phyloP scores from a whole-genome alignment of 2,888 invertebrate genomes.

The Melinaea marsaeus region DNA sequence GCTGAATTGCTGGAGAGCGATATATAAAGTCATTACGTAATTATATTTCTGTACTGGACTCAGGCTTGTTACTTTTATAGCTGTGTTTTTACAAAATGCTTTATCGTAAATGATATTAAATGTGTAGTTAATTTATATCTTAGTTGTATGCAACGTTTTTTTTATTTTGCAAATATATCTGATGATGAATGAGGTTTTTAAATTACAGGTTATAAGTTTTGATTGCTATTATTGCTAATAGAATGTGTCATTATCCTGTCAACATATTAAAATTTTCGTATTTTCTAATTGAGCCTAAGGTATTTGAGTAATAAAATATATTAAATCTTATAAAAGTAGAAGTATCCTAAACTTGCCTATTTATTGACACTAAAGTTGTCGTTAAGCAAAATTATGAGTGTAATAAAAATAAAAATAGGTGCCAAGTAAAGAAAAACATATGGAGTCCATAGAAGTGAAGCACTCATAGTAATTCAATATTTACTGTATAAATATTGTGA shows the following conservation, averaged over 20 bases:
- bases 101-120: not conserved
- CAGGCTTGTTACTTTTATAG: not conserved
- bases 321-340: not conserved
- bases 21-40: slow-evolving; percentile 47
- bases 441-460: slow-evolving; percentile 29
- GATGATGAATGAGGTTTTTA: not conserved
- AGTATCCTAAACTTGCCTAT: slow-evolving; percentile 26
- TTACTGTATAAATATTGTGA: slow-evolving; percentile 58
- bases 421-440: slow-evolving; percentile 46
- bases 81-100: not conserved
- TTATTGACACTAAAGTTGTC: slow-evolving; percentile 28
- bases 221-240: not conserved
- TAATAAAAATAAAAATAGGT: slow-evolving; percentile 47
- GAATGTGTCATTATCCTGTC: slow-evolving; percentile 8
- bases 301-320: slow-evolving; percentile 20
- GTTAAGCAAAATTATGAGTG: not conserved
- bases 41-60: not conserved
- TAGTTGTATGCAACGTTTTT: too few relatives aligned
- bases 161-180: not conserved
- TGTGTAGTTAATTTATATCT: too few relatives aligned
- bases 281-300: slow-evolving; percentile 42
- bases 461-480: slow-evolving; percentile 35
- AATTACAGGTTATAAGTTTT: not conserved
- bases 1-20: slow-evolving; percentile 70
- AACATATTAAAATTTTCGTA: slow-evolving; percentile 24